Evolutionary conservation across 1,140 invertebrate genomes (phyloP).

Genomic region (Papilio dardanus): DNA sequence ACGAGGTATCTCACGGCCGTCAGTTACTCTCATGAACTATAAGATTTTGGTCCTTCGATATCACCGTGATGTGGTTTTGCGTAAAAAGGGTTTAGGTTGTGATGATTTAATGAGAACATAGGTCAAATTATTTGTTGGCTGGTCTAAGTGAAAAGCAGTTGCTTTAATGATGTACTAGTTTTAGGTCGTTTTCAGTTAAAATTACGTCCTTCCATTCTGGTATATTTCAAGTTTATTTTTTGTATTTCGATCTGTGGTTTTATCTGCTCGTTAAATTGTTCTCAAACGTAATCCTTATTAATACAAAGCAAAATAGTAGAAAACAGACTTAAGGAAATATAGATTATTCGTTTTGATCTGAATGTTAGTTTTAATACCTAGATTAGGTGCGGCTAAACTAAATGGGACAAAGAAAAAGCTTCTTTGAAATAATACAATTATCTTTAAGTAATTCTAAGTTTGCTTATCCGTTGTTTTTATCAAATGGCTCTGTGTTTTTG

Average conservation of each 20-base stretch:
- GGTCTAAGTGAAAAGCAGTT: not conserved
- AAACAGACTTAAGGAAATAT: not conserved
- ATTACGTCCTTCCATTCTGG: not conserved
- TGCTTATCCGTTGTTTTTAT: not conserved
- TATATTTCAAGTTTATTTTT: not conserved
- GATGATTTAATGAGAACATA: no score
- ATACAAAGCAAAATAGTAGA: not conserved
- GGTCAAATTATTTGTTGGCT: no score
- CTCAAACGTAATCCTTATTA: not conserved
- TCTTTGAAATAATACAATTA: not conserved
- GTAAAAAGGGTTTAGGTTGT: no score
- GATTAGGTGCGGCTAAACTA: not conserved
- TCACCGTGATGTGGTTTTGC: not conserved
- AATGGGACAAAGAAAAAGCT: not conserved
- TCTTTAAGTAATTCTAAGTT: not conserved
- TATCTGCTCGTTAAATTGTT: not conserved
- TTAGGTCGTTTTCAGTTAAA: not conserved
- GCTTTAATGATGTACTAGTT: not conserved
- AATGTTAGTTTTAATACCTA: conserved; percentile 19
- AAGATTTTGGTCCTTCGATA: not conserved
- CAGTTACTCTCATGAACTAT: not conserved
- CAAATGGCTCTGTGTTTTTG: not conserved
- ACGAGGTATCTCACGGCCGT: no score
- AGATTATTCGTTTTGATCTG: conserved; percentile 3
- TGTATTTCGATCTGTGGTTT: not conserved